Evolutionary conservation across 2,113 vertebrate species (phyloP).

Genomic region (Taxidea taxus): DNA sequence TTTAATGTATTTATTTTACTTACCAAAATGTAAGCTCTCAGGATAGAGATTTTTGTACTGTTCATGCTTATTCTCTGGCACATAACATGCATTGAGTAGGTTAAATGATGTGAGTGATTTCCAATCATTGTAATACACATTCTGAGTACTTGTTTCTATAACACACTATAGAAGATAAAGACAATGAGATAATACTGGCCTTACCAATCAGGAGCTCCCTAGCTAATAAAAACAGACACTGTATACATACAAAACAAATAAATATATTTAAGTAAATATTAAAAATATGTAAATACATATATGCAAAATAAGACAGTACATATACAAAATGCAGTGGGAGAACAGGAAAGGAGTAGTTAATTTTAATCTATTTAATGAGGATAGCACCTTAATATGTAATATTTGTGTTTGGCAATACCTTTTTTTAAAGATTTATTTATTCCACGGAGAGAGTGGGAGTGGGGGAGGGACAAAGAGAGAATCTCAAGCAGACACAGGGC

Average conservation of each 20-base stretch:
- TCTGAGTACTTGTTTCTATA: background rate
- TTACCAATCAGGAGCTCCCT: background rate
- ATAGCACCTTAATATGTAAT: background rate
- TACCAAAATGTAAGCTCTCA: background rate
- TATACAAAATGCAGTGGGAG: background rate
- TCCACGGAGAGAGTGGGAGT: background rate
- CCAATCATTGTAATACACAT: background rate
- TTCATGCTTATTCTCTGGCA: background rate
- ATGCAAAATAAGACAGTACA: background rate
- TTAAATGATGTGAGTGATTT: background rate
- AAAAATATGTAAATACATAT: background rate
- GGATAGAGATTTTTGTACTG: background rate
- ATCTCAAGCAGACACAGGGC: background rate
- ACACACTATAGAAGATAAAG: background rate
- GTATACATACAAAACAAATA: background rate
- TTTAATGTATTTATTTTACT: background rate
- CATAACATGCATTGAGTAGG: background rate
- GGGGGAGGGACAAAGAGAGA: background rate
- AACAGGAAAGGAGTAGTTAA: background rate
- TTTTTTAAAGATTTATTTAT: background rate
- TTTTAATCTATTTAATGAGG: slow-evolving; percentile 11
- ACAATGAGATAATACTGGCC: background rate
- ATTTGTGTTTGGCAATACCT: background rate
- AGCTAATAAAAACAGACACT: background rate
- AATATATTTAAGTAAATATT: background rate